phyloP scores from a whole-genome alignment of 2,797 vertebrate species.

The Falco novaeseelandiae region DNA sequence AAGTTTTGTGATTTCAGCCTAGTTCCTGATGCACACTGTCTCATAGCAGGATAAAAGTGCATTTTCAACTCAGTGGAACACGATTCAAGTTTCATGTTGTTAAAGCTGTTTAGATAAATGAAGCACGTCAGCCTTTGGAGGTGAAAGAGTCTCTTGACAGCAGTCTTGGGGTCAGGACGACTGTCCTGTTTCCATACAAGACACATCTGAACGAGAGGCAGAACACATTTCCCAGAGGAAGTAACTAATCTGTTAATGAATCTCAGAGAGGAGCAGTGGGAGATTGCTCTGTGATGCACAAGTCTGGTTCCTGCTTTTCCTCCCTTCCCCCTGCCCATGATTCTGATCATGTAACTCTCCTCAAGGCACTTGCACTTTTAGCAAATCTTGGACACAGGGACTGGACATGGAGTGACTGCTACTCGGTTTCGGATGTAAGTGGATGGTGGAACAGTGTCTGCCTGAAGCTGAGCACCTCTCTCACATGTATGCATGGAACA shows the following conservation, averaged over 20 bases:
- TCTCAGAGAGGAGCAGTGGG: neutral
- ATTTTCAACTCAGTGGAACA: neutral
- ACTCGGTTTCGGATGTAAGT: neutral
- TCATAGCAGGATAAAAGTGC: neutral
- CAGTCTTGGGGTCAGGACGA: neutral
- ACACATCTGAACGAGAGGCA: neutral
- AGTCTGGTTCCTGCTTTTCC: neutral
- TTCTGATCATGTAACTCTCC: neutral
- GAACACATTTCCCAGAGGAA: neutral
- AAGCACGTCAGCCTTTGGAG: neutral
- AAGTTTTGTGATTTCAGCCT: neutral
- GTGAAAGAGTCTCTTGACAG: neutral
- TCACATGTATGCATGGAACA: rapidly evolving
- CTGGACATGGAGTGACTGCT: neutral
- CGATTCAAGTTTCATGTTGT: rapidly evolving
- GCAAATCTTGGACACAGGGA: neutral
- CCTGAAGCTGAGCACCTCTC: neutral
- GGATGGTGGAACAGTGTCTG: neutral
- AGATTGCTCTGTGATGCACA: neutral
- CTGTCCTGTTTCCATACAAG: rapidly evolving
- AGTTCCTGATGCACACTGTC: neutral
- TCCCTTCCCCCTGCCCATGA: rapidly evolving
- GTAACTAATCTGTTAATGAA: neutral
- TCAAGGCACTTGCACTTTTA: neutral
- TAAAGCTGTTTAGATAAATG: neutral